Percentiles rank a stretch among this genome's conserved stretches.
These are phyloP conservation scores for Nemotelus nigrinus DNA, from an alignment of 2,888 invertebrate species.

Conservation along the genomic window DNA sequence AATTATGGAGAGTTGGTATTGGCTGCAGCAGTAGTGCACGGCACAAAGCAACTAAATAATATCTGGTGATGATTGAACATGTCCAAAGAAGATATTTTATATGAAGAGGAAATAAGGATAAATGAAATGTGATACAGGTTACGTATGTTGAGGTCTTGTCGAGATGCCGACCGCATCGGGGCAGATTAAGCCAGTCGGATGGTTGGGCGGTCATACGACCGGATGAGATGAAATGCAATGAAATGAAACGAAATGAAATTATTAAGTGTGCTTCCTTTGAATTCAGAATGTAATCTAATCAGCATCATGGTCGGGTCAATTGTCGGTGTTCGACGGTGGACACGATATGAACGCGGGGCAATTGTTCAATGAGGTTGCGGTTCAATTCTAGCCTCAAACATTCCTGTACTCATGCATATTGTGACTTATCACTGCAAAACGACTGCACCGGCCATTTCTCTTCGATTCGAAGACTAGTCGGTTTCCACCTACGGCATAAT, in stretches of 20 bases:
- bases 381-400: not conserved
- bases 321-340: not conserved
- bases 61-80: slow-evolving; percentile 44
- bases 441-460: slow-evolving; percentile 18
- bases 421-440: slow-evolving; percentile 32
- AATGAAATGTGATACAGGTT: slow-evolving; percentile 43
- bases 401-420: not conserved
- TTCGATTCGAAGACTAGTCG: not conserved
- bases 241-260: slow-evolving; percentile 41
- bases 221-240: not conserved
- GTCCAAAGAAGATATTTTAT: slow-evolving; percentile 39
- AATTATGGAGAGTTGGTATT: slow-evolving; percentile 11
- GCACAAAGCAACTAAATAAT: slow-evolving; percentile 22
- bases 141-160: not conserved
- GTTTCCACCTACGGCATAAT: slow-evolving; percentile 23
- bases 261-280: slow-evolving; percentile 42
- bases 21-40: slow-evolving; percentile 38
- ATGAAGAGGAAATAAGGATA: slow-evolving; percentile 40
- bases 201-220: not conserved
- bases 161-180: not conserved
- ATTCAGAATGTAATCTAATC: slow-evolving; percentile 39
- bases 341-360: slow-evolving; percentile 13
- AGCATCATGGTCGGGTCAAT: slow-evolving; percentile 30
- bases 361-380: not conserved
- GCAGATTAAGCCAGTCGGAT: too few relatives aligned